Evolutionary conservation across 2,888 invertebrate species (phyloP).

Genomic region (Eulithis prunata): DNA sequence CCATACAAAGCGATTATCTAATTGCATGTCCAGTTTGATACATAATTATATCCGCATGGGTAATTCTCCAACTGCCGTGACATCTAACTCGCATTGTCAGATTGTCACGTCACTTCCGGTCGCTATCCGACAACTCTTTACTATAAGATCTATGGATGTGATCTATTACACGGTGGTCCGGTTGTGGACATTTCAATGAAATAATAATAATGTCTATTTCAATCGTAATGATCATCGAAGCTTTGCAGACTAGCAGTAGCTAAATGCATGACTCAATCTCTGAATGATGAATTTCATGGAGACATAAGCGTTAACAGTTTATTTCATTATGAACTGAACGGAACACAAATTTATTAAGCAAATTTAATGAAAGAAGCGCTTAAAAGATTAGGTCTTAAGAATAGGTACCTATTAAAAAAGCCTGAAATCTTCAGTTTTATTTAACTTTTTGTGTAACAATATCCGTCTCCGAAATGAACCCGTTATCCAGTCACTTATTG

Average conservation of each 20-base stretch:
- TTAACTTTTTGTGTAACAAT: slow-evolving; percentile 1
- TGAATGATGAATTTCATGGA: slow-evolving; percentile 5
- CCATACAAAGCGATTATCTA: slow-evolving; percentile 11
- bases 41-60: slow-evolving; percentile 44
- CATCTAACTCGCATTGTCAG: slow-evolving; percentile 30
- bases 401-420: neutral
- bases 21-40: slow-evolving; percentile 49
- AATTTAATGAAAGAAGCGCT: too few species aligned
- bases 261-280: slow-evolving; percentile 13
- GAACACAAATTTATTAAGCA: neutral
- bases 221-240: slow-evolving; percentile 15
- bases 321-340: neutral
- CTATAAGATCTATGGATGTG: slow-evolving; percentile 13
- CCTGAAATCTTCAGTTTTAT: neutral
- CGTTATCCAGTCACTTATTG: slow-evolving; percentile 1
- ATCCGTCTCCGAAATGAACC: slow-evolving; percentile 4
- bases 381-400: too few species aligned
- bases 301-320: neutral
- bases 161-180: slow-evolving; percentile 21
- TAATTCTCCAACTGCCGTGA: slow-evolving; percentile 45
- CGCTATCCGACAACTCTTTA: slow-evolving; percentile 13
- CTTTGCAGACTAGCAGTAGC: slow-evolving; percentile 6
- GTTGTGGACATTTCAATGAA: neutral
- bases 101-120: slow-evolving; percentile 33
- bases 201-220: too few species aligned